Percentiles rank a stretch among this genome's conserved stretches.
Conservation (phyloP, 2,888 invertebrate genomes). For the Apodemia zela region DNA sequence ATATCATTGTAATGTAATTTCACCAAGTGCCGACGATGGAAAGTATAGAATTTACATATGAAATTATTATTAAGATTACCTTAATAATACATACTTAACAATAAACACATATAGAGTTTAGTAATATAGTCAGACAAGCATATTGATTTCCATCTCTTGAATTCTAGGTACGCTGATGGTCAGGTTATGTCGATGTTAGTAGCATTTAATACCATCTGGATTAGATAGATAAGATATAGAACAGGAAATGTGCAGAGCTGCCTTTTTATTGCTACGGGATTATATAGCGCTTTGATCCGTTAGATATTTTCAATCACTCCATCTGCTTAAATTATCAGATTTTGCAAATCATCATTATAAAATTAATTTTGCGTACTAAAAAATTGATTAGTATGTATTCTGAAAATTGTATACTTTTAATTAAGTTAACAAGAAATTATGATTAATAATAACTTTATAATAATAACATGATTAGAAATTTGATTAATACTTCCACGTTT, state of each 20-base stretch:
- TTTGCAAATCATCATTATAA: neutral
- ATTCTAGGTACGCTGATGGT: conserved; percentile 25
- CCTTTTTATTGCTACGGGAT: conserved; percentile 1
- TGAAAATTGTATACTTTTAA: too few species aligned
- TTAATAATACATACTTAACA: too few species aligned
- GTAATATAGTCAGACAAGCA: neutral
- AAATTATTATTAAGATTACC: too few species aligned
- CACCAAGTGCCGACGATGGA: too few species aligned
- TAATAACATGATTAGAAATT: too few species aligned
- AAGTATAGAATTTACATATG: too few species aligned
- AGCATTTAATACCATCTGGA: conserved; percentile 26
- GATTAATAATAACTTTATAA: too few species aligned
- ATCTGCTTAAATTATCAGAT: neutral
- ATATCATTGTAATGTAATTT: too few species aligned
- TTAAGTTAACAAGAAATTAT: too few species aligned
- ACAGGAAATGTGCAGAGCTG: conserved; percentile 16
- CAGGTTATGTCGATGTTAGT: conserved; percentile 22
- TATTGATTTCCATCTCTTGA: conserved; percentile 1
- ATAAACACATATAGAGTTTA: neutral
- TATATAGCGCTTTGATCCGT: neutral
- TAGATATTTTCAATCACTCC: neutral
- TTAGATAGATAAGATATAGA: conserved; percentile 25
- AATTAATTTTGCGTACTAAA: too few species aligned
- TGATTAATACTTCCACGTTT: too few species aligned
- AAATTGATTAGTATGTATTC: too few species aligned